Evolutionary conservation across 2,888 invertebrate genomes (phyloP).

Genomic region (Chesias legatella): DNA sequence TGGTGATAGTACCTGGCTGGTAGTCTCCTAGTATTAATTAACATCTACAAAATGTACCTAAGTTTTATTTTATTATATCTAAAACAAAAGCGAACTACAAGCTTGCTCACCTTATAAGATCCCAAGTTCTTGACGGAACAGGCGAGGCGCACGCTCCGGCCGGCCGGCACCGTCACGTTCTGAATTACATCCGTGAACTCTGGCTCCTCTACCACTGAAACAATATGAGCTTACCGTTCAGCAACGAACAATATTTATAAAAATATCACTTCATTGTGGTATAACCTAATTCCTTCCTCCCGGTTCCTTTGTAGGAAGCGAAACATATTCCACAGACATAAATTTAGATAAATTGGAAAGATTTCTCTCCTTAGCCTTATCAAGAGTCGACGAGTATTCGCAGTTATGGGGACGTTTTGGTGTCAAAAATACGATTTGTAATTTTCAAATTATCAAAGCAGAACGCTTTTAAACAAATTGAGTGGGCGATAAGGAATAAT

Average conservation of each 20-base stretch:
- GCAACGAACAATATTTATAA: constrained; percentile 1
- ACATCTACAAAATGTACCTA: not conserved
- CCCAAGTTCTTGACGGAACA: constrained; percentile 96
- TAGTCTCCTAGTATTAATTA: no score
- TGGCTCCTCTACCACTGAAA: constrained; percentile 90
- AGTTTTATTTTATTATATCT: not conserved
- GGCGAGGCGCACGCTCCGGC: constrained; percentile 92
- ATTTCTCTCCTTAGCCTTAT: constrained; percentile 50
- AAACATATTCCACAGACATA: constrained; percentile 43
- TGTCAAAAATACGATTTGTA: constrained; percentile 77
- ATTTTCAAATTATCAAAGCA: constrained; percentile 80
- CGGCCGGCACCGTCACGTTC: constrained; percentile 94
- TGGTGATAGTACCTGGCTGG: no score
- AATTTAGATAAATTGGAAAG: constrained; percentile 56
- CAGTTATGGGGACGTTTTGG: constrained; percentile 74
- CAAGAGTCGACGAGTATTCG: constrained; percentile 54
- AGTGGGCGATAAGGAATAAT: constrained; percentile 81
- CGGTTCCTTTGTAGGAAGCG: constrained; percentile 12
- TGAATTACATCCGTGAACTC: constrained; percentile 94
- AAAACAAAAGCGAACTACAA: not conserved
- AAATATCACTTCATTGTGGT: no score
- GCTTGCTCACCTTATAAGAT: constrained; percentile 88
- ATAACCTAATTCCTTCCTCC: constrained; percentile 19
- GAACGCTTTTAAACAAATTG: constrained; percentile 81
- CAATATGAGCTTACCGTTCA: constrained; percentile 41